These are phyloP conservation scores for Drosophila aldrichi DNA, from an alignment of 2,888 invertebrate species.

Conservation along the genomic window DNA sequence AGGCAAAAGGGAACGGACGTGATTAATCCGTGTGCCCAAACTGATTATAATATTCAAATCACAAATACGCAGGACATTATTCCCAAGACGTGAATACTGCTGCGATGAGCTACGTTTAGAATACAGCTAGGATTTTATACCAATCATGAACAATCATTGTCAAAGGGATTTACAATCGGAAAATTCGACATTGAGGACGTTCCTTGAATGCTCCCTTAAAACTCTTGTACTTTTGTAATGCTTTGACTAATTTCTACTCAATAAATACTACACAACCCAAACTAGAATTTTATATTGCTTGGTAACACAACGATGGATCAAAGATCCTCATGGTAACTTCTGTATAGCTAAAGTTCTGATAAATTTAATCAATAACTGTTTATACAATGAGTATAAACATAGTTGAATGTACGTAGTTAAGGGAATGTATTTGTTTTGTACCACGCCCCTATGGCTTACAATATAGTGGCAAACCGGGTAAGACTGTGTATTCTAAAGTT, in stretches of 20 bases:
- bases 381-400: too few relatives aligned
- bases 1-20: background rate
- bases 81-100: conserved; percentile 11
- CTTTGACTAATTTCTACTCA: background rate
- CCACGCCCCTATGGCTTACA: too few relatives aligned
- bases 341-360: background rate
- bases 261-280: conserved; percentile 4
- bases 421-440: background rate
- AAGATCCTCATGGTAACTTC: background rate
- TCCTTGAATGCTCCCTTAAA: background rate
- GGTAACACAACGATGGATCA: background rate
- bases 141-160: background rate
- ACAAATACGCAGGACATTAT: background rate
- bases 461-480: too few relatives aligned
- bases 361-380: background rate
- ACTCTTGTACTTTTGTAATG: background rate
- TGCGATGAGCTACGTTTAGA: too few relatives aligned
- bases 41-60: conserved; percentile 35
- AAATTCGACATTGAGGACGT: background rate
- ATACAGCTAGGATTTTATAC: background rate
- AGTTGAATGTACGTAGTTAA: background rate
- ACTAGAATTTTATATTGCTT: background rate
- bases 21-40: conserved; percentile 25
- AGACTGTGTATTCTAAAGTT: too few relatives aligned
- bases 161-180: background rate